Evolutionary conservation across 2,113 vertebrate genomes (phyloP).

Genomic region (Rhadina sibilatrix): DNA sequence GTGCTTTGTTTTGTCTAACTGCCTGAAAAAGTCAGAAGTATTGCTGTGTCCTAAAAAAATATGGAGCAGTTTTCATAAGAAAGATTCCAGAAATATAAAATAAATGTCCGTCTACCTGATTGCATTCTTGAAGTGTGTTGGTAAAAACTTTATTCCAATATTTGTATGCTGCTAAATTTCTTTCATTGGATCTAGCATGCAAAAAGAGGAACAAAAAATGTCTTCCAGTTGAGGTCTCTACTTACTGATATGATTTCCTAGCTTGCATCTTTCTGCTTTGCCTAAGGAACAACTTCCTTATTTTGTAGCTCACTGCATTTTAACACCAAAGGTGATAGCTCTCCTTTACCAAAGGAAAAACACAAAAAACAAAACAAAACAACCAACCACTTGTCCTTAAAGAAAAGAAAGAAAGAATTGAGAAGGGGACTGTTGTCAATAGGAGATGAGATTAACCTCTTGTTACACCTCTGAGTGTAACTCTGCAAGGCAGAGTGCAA

Average conservation of each 20-base stretch:
- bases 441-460: not conserved
- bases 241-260: not conserved
- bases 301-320: not conserved
- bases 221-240: not conserved
- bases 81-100: not conserved
- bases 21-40: not conserved
- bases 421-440: not conserved
- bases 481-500: not conserved
- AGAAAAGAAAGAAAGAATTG: not conserved
- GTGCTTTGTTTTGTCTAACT: not conserved
- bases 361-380: not conserved
- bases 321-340: not conserved
- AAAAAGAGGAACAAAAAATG: not conserved
- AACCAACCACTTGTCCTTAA: not conserved
- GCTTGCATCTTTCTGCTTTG: not conserved
- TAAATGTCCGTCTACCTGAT: not conserved
- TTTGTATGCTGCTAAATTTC: not conserved
- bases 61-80: not conserved
- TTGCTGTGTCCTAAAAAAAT: not conserved
- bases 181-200: not conserved
- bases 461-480: not conserved
- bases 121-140: not conserved
- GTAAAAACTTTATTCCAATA: not conserved
- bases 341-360: not conserved
- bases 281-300: not conserved